Evolutionary conservation across 2,113 vertebrate genomes (phyloP).

Genomic region (Lepus timidus): DNA sequence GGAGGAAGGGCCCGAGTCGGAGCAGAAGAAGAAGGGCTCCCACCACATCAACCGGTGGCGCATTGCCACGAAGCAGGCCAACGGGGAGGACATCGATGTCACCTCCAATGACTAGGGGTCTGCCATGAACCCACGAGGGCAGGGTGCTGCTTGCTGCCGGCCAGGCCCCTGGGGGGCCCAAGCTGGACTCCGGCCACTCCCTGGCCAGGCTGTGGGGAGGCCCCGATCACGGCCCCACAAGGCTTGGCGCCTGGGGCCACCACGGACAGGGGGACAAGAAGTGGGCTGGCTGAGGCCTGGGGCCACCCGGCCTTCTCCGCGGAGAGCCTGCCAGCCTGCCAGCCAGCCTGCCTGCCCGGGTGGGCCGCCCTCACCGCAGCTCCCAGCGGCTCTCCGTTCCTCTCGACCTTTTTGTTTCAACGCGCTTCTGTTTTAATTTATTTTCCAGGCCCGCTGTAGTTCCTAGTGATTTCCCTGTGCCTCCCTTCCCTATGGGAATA

Average conservation of each 20-base stretch:
- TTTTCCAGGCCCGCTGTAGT: conserved; percentile 81
- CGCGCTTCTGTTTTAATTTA: conserved; percentile 84
- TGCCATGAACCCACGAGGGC: conserved; percentile 73
- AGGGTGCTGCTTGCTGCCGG: conserved; percentile 71
- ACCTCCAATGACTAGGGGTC: conserved; percentile 94
- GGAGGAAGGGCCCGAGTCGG: conserved; percentile 96
- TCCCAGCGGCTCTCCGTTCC: conserved; percentile 68
- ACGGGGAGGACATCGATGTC: conserved; percentile 96
- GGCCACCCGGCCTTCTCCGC: conserved; percentile 53
- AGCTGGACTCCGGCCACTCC: conserved; percentile 77
- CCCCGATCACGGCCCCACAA: conserved; percentile 45
- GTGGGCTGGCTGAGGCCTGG: conserved; percentile 73
- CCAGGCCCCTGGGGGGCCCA: conserved; percentile 63
- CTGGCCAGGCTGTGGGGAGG: conserved; percentile 61
- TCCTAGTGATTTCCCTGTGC: conserved; percentile 75
- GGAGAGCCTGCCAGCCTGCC: conserved; percentile 73
- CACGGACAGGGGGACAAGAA: conserved; percentile 67
- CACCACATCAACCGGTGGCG: conserved; percentile 99
- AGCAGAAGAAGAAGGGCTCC: conserved; percentile 98
- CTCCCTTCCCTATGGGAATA: conserved; percentile 82
- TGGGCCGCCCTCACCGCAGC: not conserved
- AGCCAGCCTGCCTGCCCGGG: conserved; percentile 58
- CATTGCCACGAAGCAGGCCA: conserved; percentile 96
- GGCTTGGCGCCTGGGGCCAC: conserved; percentile 70
- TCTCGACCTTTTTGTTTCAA: conserved; percentile 69